Evolutionary conservation across 2,888 invertebrate genomes (phyloP).

Genomic region (Tenthredo amoena): DNA sequence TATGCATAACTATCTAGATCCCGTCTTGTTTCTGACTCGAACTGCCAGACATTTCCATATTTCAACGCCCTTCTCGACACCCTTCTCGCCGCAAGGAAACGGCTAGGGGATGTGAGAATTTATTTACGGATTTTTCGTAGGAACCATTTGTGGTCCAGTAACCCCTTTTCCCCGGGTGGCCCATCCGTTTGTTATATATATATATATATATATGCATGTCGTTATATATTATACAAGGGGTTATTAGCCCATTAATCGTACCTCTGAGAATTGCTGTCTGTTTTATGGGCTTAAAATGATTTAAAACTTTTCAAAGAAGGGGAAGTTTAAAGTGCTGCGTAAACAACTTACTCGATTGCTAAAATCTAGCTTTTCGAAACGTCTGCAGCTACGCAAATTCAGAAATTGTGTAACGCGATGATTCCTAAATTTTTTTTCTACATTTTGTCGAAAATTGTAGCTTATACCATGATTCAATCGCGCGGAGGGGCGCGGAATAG

Average conservation of each 20-base stretch:
- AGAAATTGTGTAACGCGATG: background rate
- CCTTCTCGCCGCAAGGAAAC: conserved; percentile 18
- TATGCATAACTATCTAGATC: conserved; percentile 57
- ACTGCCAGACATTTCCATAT: conserved; percentile 51
- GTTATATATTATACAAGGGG: conserved; percentile 47
- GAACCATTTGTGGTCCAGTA: conserved; percentile 43
- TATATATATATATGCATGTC: background rate
- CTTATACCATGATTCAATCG: background rate
- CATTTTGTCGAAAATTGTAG: background rate
- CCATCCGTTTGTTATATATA: conserved; percentile 15
- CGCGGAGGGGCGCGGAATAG: background rate
- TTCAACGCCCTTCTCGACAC: conserved; percentile 47
- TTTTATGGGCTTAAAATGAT: conserved; percentile 28
- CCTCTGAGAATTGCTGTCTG: conserved; percentile 23
- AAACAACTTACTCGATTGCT: conserved; percentile 29
- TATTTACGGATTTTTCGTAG: conserved; percentile 43
- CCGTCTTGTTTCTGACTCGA: conserved; percentile 52
- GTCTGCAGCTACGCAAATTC: background rate
- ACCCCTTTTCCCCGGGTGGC: conserved; percentile 31
- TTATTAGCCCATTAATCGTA: conserved; percentile 49
- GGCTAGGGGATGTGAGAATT: conserved; percentile 46
- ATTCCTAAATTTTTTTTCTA: background rate
- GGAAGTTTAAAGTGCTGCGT: conserved; percentile 9
- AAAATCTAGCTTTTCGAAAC: background rate
- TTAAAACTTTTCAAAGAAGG: conserved; percentile 7